phyloP scores from a whole-genome alignment of 92 coral and sea anemone genomes.

The Metridium senile region DNA sequence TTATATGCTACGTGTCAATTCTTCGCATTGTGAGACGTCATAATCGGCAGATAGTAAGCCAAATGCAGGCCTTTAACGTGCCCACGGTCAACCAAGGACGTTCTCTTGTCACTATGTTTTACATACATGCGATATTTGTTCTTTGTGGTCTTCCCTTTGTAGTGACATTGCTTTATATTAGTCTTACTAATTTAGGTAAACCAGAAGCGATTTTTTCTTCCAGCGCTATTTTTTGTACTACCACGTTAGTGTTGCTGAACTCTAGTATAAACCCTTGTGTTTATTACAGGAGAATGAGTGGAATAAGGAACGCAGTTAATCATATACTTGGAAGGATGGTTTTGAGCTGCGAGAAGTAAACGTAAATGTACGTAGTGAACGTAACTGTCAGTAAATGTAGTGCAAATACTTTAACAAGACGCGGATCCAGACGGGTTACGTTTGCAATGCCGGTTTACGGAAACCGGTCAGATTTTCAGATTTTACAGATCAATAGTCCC shows the following conservation, averaged over 20 bases:
- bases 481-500: no score
- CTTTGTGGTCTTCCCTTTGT: background rate
- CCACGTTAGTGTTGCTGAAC: background rate
- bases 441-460: no score
- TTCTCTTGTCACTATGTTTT: slow-evolving; percentile 7
- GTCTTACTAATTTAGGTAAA: background rate
- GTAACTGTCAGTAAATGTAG: no score
- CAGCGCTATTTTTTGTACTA: background rate
- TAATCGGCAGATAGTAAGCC: slow-evolving; percentile 1
- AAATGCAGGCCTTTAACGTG: slow-evolving; percentile 2
- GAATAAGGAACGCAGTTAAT: background rate
- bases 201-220: background rate
- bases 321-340: background rate
- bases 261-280: background rate
- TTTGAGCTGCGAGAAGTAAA: background rate
- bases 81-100: background rate
- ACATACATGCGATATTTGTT: background rate
- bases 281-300: slow-evolving; percentile 1
- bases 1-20: background rate
- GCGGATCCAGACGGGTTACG: no score
- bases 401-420: no score
- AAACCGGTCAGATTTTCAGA: no score
- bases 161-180: background rate
- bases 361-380: no score
- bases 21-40: background rate